A percentile compares a stretch with the other conserved stretches of the same genome.
phyloP scores from a whole-genome alignment of 2,888 invertebrate species.

The Pandemis heparana region DNA sequence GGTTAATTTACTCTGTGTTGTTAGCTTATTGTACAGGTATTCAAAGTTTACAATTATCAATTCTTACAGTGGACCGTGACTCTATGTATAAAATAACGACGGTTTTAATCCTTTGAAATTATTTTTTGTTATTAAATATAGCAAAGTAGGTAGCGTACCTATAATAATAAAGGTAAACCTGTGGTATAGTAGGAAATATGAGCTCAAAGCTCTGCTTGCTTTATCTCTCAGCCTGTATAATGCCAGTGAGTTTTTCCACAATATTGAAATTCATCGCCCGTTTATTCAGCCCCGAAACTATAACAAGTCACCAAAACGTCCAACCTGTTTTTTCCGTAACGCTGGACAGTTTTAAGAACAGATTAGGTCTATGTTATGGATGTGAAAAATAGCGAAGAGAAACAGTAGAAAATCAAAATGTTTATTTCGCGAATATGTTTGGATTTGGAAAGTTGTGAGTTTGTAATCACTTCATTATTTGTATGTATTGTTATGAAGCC shows the following conservation, averaged over 20 bases:
- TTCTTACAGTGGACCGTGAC: neutral
- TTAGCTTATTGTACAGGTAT: neutral
- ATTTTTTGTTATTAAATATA: neutral
- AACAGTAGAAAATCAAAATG: no score
- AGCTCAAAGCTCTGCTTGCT: slow-evolving; percentile 3
- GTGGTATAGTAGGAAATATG: slow-evolving; percentile 7
- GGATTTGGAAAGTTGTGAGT: no score
- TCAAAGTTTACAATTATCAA: no score
- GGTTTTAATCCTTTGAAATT: neutral
- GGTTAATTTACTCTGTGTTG: neutral
- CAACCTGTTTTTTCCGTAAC: neutral
- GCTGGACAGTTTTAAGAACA: neutral
- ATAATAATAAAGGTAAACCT: neutral
- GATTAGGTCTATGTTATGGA: no score
- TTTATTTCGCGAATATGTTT: no score
- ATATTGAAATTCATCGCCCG: slow-evolving; percentile 10
- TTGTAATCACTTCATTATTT: no score
- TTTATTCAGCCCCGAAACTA: slow-evolving; percentile 5
- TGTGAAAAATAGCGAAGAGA: no score
- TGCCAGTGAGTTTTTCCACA: neutral
- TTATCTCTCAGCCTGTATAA: neutral
- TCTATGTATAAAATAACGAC: neutral
- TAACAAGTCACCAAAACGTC: slow-evolving; percentile 6
- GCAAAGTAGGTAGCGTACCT: neutral
- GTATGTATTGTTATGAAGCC: no score